Evolutionary conservation across 2,113 vertebrate species (phyloP).

Genomic region (Nycticryphes semicollaris): DNA sequence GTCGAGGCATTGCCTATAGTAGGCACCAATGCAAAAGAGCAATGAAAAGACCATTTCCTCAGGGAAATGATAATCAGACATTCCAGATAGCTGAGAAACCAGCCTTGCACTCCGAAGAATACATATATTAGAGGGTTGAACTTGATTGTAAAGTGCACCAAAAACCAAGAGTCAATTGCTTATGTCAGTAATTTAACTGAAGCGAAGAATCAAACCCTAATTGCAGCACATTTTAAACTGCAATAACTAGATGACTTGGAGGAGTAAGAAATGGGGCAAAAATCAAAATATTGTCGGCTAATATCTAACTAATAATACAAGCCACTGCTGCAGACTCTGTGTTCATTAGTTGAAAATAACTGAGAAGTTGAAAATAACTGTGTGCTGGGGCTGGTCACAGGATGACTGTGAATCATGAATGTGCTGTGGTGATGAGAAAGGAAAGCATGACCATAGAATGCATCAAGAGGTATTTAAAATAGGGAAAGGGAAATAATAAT

Average conservation of each 20-base stretch:
- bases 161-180: not conserved
- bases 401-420: conserved; percentile 1
- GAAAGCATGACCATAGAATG: not conserved
- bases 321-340: not conserved
- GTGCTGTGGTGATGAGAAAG: not conserved
- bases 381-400: not conserved
- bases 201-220: not conserved
- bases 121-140: not conserved
- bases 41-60: too few relatives aligned
- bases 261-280: not conserved
- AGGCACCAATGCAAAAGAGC: not conserved
- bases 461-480: not conserved
- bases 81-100: not conserved
- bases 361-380: not conserved
- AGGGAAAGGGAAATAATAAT: not conserved
- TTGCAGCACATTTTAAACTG: not conserved
- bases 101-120: not conserved
- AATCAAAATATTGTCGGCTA: not conserved
- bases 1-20: not conserved
- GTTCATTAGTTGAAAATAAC: not conserved
- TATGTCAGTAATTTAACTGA: not conserved
- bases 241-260: not conserved
- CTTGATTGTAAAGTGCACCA: not conserved
- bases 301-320: not conserved
- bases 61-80: not conserved